Conservation (phyloP, 2,888 invertebrate genomes). For the Eucera pruinosa region DNA sequence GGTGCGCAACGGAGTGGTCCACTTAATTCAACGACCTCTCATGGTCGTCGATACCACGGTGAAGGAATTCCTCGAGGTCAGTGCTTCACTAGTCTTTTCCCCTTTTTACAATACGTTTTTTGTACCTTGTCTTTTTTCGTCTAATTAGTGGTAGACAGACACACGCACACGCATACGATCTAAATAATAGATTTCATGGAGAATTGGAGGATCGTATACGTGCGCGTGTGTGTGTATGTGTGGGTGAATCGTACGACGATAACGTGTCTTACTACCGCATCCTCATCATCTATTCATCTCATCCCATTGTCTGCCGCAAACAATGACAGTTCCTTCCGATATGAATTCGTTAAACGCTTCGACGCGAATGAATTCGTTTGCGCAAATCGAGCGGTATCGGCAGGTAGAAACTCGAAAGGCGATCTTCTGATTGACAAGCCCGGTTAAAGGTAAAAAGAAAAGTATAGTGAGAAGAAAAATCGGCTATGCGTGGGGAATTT, state of each 20-base stretch:
- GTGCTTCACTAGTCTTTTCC: slow-evolving; percentile 71
- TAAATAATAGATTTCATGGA: slow-evolving; percentile 12
- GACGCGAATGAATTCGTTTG: not conserved
- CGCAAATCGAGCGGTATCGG: not conserved
- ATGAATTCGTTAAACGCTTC: not conserved
- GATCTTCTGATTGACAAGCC: not conserved
- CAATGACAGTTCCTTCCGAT: slow-evolving; percentile 5
- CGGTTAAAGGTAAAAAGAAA: not conserved
- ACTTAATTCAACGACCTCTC: slow-evolving; percentile 95
- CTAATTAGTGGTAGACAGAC: not conserved
- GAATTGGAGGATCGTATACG: too few species aligned
- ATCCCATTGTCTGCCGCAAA: slow-evolving; percentile 13
- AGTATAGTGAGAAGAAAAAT: not conserved
- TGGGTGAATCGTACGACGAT: slow-evolving; percentile 33
- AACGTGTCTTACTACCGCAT: slow-evolving; percentile 28
- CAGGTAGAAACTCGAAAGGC: slow-evolving; percentile 49
- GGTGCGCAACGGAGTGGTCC: slow-evolving; percentile 96
- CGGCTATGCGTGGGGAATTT: too few species aligned
- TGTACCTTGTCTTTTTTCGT: not conserved
- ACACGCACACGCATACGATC: too few species aligned
- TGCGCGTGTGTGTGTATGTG: too few species aligned
- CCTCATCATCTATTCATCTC: slow-evolving; percentile 23
- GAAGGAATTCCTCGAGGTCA: slow-evolving; percentile 93
- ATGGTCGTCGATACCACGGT: slow-evolving; percentile 96
- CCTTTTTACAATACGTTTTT: not conserved